Percentiles rank a stretch among this genome's conserved stretches.
Evolutionary conservation across 2,888 invertebrate genomes (phyloP).

Genomic region (Neocrepidodera transversa): DNA sequence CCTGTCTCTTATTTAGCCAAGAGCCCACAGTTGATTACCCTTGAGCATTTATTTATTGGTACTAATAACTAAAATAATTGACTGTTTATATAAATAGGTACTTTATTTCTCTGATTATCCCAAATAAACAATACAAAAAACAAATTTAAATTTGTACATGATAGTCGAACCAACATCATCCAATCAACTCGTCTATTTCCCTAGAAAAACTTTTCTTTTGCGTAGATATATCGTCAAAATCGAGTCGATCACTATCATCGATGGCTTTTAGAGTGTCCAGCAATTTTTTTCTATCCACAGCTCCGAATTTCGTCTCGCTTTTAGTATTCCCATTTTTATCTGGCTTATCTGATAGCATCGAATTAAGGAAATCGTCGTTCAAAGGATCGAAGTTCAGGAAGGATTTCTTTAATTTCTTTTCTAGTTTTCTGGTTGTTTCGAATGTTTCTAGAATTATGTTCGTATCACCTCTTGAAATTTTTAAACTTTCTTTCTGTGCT

Average conservation of each 20-base stretch:
- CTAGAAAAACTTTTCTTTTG: constrained; percentile 43
- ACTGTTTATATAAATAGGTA: constrained; percentile 19
- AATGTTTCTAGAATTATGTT: constrained; percentile 63
- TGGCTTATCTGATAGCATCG: constrained; percentile 45
- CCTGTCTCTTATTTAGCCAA: no score
- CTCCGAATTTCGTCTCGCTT: constrained; percentile 47
- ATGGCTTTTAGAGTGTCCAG: constrained; percentile 70
- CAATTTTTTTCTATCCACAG: constrained; percentile 65
- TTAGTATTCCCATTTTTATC: constrained; percentile 41
- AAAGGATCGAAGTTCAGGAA: constrained; percentile 41
- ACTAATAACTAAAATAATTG: no score
- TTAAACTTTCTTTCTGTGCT: constrained; percentile 63
- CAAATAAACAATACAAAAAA: constrained; percentile 21
- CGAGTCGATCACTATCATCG: constrained; percentile 62
- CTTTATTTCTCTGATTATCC: constrained; percentile 27
- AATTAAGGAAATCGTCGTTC: constrained; percentile 52
- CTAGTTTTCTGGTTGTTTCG: constrained; percentile 63
- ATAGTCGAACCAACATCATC: constrained; percentile 4
- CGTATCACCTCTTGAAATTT: constrained; percentile 60
- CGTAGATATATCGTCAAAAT: constrained; percentile 40
- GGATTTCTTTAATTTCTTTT: constrained; percentile 58
- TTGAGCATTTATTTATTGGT: no score
- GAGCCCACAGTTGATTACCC: no score
- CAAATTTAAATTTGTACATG: constrained; percentile 3
- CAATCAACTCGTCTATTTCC: constrained; percentile 35